phyloP scores from a whole-genome alignment of 2,888 invertebrate species.

The Chalcis sispes region DNA sequence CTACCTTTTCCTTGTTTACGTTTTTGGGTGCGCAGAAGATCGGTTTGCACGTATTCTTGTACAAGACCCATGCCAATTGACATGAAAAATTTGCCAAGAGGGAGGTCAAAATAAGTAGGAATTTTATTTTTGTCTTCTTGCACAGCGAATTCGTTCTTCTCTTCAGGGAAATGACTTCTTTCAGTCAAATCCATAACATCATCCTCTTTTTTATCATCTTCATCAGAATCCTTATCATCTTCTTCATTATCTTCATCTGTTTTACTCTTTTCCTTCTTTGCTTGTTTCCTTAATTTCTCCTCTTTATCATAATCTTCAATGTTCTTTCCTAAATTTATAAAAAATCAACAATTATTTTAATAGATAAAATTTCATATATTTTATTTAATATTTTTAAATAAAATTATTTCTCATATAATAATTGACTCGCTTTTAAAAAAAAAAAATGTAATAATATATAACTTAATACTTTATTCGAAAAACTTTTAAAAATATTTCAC shows the following conservation, averaged over 20 bases:
- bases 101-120: conserved; percentile 89
- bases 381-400: background rate
- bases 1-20: conserved; percentile 86
- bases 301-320: conserved; percentile 81
- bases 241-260: conserved; percentile 74
- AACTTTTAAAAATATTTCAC: background rate
- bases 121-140: conserved; percentile 75
- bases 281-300: conserved; percentile 73
- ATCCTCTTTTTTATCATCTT: conserved; percentile 68
- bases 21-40: conserved; percentile 90
- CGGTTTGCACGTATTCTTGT: conserved; percentile 95
- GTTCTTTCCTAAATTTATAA: conserved; percentile 78
- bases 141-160: conserved; percentile 63
- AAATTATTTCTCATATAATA: too few relatives aligned
- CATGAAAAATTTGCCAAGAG: conserved; percentile 92
- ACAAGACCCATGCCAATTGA: conserved; percentile 94
- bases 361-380: background rate
- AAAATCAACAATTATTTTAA: background rate
- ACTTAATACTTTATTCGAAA: background rate
- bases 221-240: conserved; percentile 73
- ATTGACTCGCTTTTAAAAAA: conserved; percentile 8
- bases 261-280: conserved; percentile 73
- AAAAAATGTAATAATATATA: background rate
- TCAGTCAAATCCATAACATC: conserved; percentile 66
- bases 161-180: conserved; percentile 60